Base-by-base conservation (phyloP, 2,113 vertebrate genomes). In the Ctenodactylus gundi region DNA sequence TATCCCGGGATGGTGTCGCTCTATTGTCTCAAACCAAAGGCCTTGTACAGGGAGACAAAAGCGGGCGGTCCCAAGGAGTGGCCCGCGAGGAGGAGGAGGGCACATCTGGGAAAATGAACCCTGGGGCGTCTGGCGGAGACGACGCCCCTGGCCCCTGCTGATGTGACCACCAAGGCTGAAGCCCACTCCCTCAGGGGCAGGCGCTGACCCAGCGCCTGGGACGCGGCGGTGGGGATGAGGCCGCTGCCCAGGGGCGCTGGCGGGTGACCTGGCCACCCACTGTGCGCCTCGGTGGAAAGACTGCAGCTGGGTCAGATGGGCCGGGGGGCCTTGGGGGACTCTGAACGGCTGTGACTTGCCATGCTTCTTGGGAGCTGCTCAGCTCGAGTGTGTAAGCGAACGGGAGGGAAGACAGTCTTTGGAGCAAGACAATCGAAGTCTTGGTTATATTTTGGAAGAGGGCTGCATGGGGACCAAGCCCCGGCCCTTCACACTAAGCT, bases 1-100 rank as follows among this genome's bases (percentile, higher is more conserved):
- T 88, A 64, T 93, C 94, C 82, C 62, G 73, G 90, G 87, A 72
- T 90, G 67, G 83, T 91, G 94, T 64, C 62, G 23, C 58, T 91
- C 85, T 72, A 94, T 88, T 95, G 94, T 96, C 90, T 96, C 46
- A 36, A 31, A 96, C 95, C 97, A 97, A 95, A 90, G 83, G 39
- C 31, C 53, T 73, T 76, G 65, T 89, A 7, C 93, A 73, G 86
- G 78, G 85, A 93, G 94, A 85, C 81, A 72, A 44, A 93, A 10
- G 21, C 1, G 2, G 51, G 44, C 44, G 49, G n/a, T n/a, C n/a
- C n/a, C 62, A 87, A 64, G 86, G 91, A 90, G 91, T 39, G 65
- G 44, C 77, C 89, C n/a, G n/a, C n/a, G n/a, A n/a, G n/a, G n/a
- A n/a, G 46, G 23, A 31, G 76, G 68, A 81, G 85, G 62, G 67